phyloP scores from a whole-genome alignment of 2,888 invertebrate genomes.

The Drosophila austrosaltans region DNA sequence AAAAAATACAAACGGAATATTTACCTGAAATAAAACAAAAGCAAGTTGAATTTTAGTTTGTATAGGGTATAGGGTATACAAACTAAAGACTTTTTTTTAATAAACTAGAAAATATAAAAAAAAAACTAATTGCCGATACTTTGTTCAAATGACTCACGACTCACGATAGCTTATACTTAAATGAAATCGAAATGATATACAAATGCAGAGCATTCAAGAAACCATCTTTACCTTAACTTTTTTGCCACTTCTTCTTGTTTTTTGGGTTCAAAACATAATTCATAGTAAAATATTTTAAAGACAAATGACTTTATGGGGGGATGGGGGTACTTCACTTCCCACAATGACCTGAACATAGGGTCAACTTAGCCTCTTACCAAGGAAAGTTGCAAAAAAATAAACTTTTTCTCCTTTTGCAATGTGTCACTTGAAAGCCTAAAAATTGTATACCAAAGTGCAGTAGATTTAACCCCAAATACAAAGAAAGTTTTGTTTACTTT shows the following conservation, averaged over 20 bases:
- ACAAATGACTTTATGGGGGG: slow-evolving; percentile 34
- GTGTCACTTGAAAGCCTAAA: slow-evolving; percentile 57
- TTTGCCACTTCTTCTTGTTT: not conserved
- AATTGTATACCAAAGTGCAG: slow-evolving; percentile 48
- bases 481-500: slow-evolving; percentile 7
- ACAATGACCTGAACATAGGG: not conserved
- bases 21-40: slow-evolving; percentile 9
- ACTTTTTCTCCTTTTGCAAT: slow-evolving; percentile 40
- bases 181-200: not conserved
- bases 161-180: not conserved
- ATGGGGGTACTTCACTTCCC: not conserved
- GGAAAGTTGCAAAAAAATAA: slow-evolving; percentile 37
- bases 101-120: not conserved
- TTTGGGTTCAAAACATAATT: slow-evolving; percentile 33
- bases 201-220: not conserved
- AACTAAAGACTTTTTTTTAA: not conserved
- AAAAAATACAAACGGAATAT: not conserved
- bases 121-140: not conserved
- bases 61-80: not conserved
- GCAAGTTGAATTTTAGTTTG: not conserved
- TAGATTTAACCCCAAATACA: slow-evolving; percentile 27
- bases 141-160: not conserved
- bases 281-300: slow-evolving; percentile 39
- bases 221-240: not conserved
- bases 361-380: slow-evolving; percentile 36